Evolutionary conservation across 2,797 vertebrate species (phyloP).

Genomic region (Epinephelus malabaricus): DNA sequence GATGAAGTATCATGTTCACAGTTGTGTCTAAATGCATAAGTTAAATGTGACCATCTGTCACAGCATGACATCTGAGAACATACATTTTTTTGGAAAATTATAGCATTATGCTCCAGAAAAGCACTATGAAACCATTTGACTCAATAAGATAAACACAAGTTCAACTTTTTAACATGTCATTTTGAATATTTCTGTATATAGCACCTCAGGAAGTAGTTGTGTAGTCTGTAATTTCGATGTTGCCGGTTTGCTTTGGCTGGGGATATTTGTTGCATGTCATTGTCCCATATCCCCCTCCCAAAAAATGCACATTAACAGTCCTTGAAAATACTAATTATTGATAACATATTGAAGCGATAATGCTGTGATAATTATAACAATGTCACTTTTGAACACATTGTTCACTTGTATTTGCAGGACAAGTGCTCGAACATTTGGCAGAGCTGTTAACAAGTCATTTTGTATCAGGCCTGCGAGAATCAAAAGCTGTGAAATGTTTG

Average conservation of each 20-base stretch:
- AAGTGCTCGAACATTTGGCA: neutral
- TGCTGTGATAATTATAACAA: slow-evolving; percentile 1
- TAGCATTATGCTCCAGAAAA: slow-evolving; percentile 1
- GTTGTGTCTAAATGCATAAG: neutral
- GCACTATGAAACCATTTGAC: neutral
- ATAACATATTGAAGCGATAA: neutral
- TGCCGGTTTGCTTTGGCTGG: slow-evolving; percentile 1
- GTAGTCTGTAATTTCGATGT: slow-evolving; percentile 4
- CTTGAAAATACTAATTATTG: neutral
- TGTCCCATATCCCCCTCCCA: neutral
- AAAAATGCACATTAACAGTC: neutral
- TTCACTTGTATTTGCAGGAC: neutral
- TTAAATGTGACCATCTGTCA: neutral
- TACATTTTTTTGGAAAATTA: neutral
- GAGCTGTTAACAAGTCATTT: neutral
- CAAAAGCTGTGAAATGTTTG: slow-evolving; percentile 11
- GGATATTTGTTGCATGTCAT: slow-evolving; percentile 16
- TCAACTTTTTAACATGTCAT: slow-evolving; percentile 18
- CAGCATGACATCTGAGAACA: neutral
- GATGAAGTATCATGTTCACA: neutral
- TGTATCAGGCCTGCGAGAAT: neutral
- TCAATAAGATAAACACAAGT: slow-evolving; percentile 9
- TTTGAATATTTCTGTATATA: slow-evolving; percentile 18
- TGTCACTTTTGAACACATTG: neutral
- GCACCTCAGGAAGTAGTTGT: neutral